Conservation (phyloP, 2,888 invertebrate genomes). For the Hybos culiciformis region DNA sequence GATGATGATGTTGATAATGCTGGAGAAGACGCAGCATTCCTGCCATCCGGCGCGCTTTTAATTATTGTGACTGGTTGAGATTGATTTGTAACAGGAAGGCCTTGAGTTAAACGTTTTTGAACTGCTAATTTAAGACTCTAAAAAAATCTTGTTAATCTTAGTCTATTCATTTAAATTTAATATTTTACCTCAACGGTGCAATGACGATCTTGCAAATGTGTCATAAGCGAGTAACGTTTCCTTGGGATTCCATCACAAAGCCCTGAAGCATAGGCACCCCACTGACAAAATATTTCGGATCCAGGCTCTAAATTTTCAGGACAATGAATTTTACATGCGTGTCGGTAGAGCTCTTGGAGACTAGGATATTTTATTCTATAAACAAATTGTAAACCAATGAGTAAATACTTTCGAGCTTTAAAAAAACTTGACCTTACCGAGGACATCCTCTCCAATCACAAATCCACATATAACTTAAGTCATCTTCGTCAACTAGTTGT, state of each 20-base stretch:
- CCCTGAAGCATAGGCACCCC: conserved; percentile 49
- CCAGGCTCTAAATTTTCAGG: conserved; percentile 46
- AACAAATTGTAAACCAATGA: neutral
- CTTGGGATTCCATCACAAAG: conserved; percentile 79
- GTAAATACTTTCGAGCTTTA: conserved; percentile 16
- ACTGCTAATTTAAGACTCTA: conserved; percentile 25
- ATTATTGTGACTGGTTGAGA: conserved; percentile 32
- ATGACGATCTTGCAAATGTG: conserved; percentile 91
- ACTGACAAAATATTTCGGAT: conserved; percentile 73
- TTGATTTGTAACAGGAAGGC: conserved; percentile 22
- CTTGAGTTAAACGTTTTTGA: conserved; percentile 28
- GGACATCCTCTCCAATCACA: conserved; percentile 93
- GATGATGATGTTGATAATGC: conserved; percentile 22
- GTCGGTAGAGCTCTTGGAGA: conserved; percentile 69
- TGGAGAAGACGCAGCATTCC: conserved; percentile 20
- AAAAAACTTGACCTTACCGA: too few relatives aligned
- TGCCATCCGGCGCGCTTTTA: conserved; percentile 23
- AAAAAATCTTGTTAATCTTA: neutral
- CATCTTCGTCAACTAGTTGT: conserved; percentile 19
- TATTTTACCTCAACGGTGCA: conserved; percentile 61
- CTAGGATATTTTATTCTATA: conserved; percentile 53
- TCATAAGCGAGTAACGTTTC: conserved; percentile 87
- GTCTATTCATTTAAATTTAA: neutral
- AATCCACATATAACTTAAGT: conserved; percentile 44
- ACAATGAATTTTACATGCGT: conserved; percentile 75